These are phyloP conservation scores for Tyto alba DNA, from an alignment of 2,113 vertebrate genomes.

Conservation along the genomic window DNA sequence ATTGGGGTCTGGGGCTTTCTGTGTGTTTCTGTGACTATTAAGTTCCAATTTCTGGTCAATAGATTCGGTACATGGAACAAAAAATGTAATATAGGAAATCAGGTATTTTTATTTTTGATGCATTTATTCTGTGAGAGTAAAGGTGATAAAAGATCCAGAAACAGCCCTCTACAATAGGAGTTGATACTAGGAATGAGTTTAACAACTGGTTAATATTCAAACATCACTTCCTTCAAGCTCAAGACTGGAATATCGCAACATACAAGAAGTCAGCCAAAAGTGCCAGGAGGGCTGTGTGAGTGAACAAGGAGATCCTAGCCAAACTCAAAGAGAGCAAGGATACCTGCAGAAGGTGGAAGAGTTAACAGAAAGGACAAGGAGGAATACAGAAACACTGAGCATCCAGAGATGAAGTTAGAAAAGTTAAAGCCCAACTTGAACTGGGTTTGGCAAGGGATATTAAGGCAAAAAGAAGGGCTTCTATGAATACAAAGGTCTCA, in stretches of 20 bases:
- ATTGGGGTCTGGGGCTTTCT: neutral
- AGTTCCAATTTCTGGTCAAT: neutral
- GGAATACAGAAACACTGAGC: neutral
- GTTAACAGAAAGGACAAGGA: neutral
- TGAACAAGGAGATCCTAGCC: neutral
- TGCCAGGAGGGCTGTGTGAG: neutral
- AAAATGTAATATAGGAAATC: neutral
- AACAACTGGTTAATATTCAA: neutral
- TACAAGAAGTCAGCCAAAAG: neutral
- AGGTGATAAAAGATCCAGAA: neutral
- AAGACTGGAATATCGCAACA: neutral
- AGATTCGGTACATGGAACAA: neutral
- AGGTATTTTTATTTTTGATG: neutral
- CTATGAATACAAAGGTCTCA: neutral
- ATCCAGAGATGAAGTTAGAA: neutral
- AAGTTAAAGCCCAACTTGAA: neutral
- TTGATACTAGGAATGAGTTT: neutral
- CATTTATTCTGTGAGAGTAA: neutral
- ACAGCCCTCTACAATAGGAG: rapidly evolving
- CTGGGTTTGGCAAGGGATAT: neutral
- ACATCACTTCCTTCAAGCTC: neutral
- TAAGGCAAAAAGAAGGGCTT: neutral
- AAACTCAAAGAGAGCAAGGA: neutral
- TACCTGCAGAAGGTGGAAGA: neutral
- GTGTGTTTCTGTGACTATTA: neutral